Conservation (phyloP, 2,888 invertebrate genomes). For the Zygothrica quintamaculata region DNA sequence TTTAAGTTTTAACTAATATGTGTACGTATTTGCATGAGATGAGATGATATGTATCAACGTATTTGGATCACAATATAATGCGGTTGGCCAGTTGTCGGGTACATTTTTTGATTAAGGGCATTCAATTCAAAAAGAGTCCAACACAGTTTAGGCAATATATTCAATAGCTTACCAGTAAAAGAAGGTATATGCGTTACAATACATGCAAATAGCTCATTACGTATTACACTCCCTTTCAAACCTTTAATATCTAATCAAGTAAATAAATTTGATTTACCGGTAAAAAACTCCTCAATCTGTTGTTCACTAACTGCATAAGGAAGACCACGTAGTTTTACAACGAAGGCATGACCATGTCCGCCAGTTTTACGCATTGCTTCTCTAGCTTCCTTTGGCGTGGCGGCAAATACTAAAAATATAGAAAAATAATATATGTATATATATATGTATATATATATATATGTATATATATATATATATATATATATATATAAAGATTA, state of each 20-base stretch:
- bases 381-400: conserved; percentile 83
- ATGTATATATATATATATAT: too few relatives aligned
- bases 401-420: conserved; percentile 81
- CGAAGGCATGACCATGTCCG: conserved; percentile 78
- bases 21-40: conserved; percentile 18
- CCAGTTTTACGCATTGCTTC: conserved; percentile 83
- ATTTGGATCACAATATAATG: conserved; percentile 4
- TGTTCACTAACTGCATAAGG: conserved; percentile 98
- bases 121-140: conserved; percentile 31
- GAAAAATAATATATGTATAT: background rate
- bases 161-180: conserved; percentile 6
- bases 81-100: conserved; percentile 39
- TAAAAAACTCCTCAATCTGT: conserved; percentile 97
- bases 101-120: conserved; percentile 48
- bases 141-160: conserved; percentile 22
- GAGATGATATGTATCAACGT: conserved; percentile 20
- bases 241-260: conserved; percentile 25
- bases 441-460: too few relatives aligned
- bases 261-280: conserved; percentile 88
- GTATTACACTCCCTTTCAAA: conserved; percentile 23
- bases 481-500: too few relatives aligned
- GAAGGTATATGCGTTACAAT: conserved; percentile 1
- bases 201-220: conserved; percentile 41
- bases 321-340: conserved; percentile 95
- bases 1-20: background rate